phyloP scores from a whole-genome alignment of 1,140 invertebrate genomes.

The Drosophila yakuba region DNA sequence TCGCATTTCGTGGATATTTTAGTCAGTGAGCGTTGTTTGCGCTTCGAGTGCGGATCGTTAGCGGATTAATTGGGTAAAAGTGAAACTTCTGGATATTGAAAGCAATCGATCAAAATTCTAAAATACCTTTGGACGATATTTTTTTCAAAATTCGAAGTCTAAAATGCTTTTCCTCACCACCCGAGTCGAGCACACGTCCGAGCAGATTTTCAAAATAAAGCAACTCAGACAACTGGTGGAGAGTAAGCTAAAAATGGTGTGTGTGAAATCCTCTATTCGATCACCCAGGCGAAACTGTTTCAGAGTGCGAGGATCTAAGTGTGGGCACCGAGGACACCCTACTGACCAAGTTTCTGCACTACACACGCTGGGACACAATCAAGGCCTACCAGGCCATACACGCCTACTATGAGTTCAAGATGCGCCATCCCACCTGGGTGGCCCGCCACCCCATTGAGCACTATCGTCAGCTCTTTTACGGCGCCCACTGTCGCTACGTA shows the following conservation, averaged over 20 bases:
- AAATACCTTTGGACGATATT: constrained; percentile 3
- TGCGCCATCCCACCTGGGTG: constrained; percentile 70
- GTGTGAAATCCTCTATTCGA: too few relatives aligned
- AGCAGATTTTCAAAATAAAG: constrained; percentile 65
- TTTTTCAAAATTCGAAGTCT: constrained; percentile 13
- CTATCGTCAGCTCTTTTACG: constrained; percentile 61
- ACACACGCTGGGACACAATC: constrained; percentile 63
- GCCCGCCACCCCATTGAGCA: constrained; percentile 67
- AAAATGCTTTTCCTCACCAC: constrained; percentile 55
- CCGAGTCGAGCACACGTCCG: constrained; percentile 42
- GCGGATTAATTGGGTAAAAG: constrained; percentile 32
- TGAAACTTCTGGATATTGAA: constrained; percentile 5
- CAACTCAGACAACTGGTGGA: constrained; percentile 67
- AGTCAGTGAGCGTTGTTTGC: constrained; percentile 55
- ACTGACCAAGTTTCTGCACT: constrained; percentile 73
- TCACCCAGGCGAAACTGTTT: neutral
- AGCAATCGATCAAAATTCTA: constrained; percentile 6
- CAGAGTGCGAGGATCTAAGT: constrained; percentile 60
- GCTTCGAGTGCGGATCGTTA: constrained; percentile 52
- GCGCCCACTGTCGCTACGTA: constrained; percentile 64
- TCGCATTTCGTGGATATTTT: constrained; percentile 44
- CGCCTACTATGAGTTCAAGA: constrained; percentile 78
- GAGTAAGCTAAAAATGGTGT: constrained; percentile 48
- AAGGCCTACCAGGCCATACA: constrained; percentile 71
- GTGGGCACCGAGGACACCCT: constrained; percentile 74